phyloP scores from a whole-genome alignment of 2,797 vertebrate genomes.

The Parotocinclus haroldoi region DNA sequence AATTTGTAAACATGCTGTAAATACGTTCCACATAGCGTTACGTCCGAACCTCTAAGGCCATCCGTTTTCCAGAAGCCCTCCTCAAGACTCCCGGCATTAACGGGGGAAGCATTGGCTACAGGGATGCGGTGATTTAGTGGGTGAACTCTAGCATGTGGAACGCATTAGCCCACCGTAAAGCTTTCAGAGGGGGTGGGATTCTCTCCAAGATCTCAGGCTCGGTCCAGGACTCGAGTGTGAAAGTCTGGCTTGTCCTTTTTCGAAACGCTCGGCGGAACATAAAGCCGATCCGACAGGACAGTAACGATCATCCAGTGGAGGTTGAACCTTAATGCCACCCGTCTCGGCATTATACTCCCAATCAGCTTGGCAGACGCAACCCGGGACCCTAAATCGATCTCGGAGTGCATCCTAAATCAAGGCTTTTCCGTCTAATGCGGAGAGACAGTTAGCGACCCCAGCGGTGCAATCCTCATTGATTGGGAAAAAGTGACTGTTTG shows the following conservation, averaged over 20 bases:
- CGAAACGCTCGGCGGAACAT: conserved; percentile 10
- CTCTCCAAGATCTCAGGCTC: conserved; percentile 31
- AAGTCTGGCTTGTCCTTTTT: conserved; percentile 41
- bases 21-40: conserved; percentile 2
- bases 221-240: conserved; percentile 35
- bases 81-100: conserved; percentile 45
- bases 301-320: conserved; percentile 34
- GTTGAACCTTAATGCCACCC: conserved; percentile 21
- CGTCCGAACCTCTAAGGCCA: conserved; percentile 34
- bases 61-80: conserved; percentile 40
- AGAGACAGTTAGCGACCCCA: conserved; percentile 66
- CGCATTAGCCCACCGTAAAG: conserved; percentile 55
- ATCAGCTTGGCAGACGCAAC: conserved; percentile 27
- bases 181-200: conserved; percentile 41
- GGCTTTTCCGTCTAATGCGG: conserved; percentile 66
- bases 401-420: conserved; percentile 67
- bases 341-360: conserved; percentile 33
- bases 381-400: conserved; percentile 24
- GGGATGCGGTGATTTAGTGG: conserved; percentile 51
- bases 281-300: conserved; percentile 32
- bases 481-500: conserved; percentile 73
- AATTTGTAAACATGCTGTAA: conserved; percentile 2
- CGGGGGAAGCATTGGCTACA: conserved; percentile 46
- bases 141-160: conserved; percentile 55
- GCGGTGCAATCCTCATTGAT: conserved; percentile 66